Base-by-base conservation (phyloP, 1,140 invertebrate species). In the Nephila pilipes region DNA sequence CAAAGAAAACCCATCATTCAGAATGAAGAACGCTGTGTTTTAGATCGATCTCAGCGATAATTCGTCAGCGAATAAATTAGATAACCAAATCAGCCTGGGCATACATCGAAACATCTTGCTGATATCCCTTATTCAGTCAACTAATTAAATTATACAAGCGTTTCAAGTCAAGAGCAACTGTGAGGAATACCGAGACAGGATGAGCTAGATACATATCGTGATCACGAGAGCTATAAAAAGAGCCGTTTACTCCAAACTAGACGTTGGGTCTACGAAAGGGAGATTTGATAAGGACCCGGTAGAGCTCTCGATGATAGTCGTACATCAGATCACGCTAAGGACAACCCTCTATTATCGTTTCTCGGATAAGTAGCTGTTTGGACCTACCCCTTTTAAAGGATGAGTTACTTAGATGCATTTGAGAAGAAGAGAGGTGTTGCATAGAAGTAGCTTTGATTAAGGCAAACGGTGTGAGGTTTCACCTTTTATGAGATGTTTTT, bases 271-370 rank as follows among this genome's bases (percentile, higher is more conserved):
- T 88, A 54, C 38, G 60, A 69, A 32, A 75, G 46, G 25, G 32
- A 88, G 87, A 75, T 54, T 88, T 88, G 87, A 88, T 88, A 88
- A 88, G 58, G 63, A 54, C 58, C 38, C 87, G 87, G 36, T 88
- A 75, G 63, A 46, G 63, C 20, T 46, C 57, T 75, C 46, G 58
- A 75, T 88, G 87, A 55, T 36, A 88, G 87, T 57, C n/a, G 85
- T 87, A 87, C 46, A 75, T 88, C 87, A 69, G 87, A 88, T 88
- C 63, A 88, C 25, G 60, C 18, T 75, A 54, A 60, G 87, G 87
- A 88, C 87, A 88, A 88, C 87, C 63, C 32, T n/a, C 87, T 75
- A 88, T 88, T 88, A 88, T 88, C 87, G 60, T 75, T 32, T 46
- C 36, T 16, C 25, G 46, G 87, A 75, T 88, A 88, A 88, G 87